Conservation (phyloP, 2,113 vertebrate species). For the Hippocampus zosterae region DNA sequence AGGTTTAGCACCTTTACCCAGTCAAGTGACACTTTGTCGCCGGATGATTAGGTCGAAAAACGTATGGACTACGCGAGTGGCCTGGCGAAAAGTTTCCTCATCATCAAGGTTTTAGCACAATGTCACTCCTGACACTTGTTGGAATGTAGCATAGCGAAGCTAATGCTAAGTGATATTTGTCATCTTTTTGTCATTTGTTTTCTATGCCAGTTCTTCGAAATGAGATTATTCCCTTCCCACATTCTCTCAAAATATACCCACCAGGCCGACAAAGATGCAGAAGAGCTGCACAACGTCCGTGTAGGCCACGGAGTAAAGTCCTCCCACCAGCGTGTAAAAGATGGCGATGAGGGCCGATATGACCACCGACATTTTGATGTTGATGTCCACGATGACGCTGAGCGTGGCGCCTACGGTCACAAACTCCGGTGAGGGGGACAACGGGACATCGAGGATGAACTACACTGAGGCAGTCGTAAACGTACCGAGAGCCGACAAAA, state of each 20-base stretch:
- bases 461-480: background rate
- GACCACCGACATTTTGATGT: slow-evolving; percentile 86
- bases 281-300: slow-evolving; percentile 97
- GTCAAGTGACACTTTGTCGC: too few species aligned
- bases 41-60: too few species aligned
- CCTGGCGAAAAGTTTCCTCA: too few species aligned
- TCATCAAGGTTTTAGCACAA: too few species aligned
- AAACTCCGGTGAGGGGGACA: background rate
- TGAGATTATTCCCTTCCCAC: background rate
- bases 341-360: slow-evolving; percentile 91
- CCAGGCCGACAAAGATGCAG: slow-evolving; percentile 95
- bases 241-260: slow-evolving; percentile 61
- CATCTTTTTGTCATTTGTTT: background rate
- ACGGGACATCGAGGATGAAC: background rate
- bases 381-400: slow-evolving; percentile 91
- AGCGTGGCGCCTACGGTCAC: slow-evolving; percentile 83
- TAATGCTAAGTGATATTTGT: too few species aligned
- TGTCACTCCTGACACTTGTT: too few species aligned
- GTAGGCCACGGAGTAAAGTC: slow-evolving; percentile 95
- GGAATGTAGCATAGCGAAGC: too few species aligned
- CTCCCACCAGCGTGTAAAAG: slow-evolving; percentile 91
- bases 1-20: too few species aligned
- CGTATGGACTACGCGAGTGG: too few species aligned
- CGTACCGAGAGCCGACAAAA: slow-evolving; percentile 94
- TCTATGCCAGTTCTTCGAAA: background rate